Evolutionary conservation across 2,797 vertebrate genomes (phyloP), one percentile per base, ranked within the genome.

Genomic region (Cephalopachus bancanus): DNA sequence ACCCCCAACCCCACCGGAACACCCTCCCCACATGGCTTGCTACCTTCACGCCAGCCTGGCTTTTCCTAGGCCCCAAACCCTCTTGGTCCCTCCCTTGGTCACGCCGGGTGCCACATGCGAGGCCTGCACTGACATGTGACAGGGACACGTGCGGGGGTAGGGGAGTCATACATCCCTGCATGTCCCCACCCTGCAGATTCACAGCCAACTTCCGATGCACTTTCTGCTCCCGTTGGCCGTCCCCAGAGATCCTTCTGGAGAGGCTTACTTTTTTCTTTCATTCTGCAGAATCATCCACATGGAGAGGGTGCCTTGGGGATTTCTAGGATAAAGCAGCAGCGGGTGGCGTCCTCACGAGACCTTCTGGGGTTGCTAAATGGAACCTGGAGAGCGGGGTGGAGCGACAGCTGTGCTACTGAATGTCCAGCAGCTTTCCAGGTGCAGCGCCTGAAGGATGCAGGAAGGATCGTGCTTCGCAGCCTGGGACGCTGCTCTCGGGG

Each of bases 391-490:
- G 33, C 49, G 19, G 60, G 14, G 44, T 22, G 53, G 22, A n/a
- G 87, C 17, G 0, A 37, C 37, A 37, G n/a, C n/a, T n/a, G n/a
- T n/a, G n/a, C n/a, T n/a, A n/a, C n/a, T n/a, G 10, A 60, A 69
- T 33, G 26, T 2, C 26, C 4, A 81, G 57, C 33, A 26, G 30
- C 4, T 62, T 62, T 60, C 26, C 74, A 20, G 53, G 64, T 12
- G 33, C 33, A 7, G 33, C 6, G 53, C 26, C 51, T 33, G 51
- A 26, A 49, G 76, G 64, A 5, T 33, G 30, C 72, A 22, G 9
- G 6, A 37, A 28, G 28, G 28, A 1, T 5, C 0, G 0, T 0
- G 26, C n/a, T 65, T 33, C 1, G 10, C 62, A 7, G 5, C 37
- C 4, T 60, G 1, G 1, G 1, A 4, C 8, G 10, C 59, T 11